phyloP scores from a whole-genome alignment of 2,797 vertebrate genomes.

The Gorsachius magnificus region DNA sequence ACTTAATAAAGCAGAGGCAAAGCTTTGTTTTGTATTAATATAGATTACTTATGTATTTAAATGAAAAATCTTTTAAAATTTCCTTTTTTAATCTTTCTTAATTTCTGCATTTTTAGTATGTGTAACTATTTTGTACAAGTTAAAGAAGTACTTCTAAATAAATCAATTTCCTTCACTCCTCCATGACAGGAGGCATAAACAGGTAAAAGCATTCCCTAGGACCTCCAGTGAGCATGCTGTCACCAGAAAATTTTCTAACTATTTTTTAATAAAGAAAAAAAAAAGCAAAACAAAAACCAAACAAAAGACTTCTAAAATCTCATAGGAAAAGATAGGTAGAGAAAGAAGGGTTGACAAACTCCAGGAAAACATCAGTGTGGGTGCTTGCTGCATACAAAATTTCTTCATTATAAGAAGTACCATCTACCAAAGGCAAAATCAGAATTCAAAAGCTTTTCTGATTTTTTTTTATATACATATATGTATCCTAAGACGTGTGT shows the following conservation, averaged over 20 bases:
- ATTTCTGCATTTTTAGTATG: background rate
- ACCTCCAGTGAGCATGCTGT: background rate
- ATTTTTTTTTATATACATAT: background rate
- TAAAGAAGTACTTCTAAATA: background rate
- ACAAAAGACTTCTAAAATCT: background rate
- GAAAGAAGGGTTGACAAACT: background rate
- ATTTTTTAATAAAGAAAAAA: background rate
- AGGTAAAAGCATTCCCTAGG: background rate
- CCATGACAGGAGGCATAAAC: background rate
- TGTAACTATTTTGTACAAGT: background rate
- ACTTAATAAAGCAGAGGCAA: conserved; percentile 53
- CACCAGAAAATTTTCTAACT: background rate
- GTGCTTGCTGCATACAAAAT: background rate
- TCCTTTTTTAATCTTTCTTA: background rate
- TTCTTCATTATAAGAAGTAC: background rate
- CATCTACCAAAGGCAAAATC: background rate
- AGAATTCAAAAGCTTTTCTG: background rate
- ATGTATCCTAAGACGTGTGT: background rate
- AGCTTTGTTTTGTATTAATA: conserved; percentile 65
- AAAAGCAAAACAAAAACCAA: background rate
- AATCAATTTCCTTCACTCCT: background rate
- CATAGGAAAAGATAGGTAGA: background rate
- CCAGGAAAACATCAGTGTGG: background rate
- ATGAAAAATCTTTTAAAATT: no score
- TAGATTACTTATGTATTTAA: conserved; percentile 66